A percentile compares a stretch with the other conserved stretches of the same genome.
Conservation (phyloP, 1,140 invertebrate genomes). For the Ericerus pela region DNA sequence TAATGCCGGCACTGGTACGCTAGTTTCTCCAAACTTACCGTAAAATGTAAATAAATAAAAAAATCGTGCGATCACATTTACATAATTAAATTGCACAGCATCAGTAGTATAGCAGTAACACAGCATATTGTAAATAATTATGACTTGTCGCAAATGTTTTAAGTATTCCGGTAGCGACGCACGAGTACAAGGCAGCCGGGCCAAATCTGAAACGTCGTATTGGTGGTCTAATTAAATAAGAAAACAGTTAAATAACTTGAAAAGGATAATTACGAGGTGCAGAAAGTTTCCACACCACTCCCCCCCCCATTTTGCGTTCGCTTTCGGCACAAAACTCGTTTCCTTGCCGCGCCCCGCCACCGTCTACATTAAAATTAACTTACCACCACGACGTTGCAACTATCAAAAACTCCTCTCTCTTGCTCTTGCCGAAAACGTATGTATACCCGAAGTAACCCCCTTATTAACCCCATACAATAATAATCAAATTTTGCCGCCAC, state of each 20-base stretch:
- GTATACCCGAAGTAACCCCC: conserved; percentile 8
- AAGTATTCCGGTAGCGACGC: conserved; percentile 10
- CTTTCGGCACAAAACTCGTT: conserved; percentile 8
- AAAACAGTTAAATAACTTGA: conserved; percentile 12
- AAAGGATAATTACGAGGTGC: conserved; percentile 10
- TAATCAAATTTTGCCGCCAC: conserved; percentile 9
- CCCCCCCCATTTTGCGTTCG: conserved; percentile 1
- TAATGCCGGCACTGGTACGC: too few species aligned
- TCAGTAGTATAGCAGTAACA: too few species aligned
- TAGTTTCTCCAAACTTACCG: too few species aligned
- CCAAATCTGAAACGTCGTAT: conserved; percentile 7
- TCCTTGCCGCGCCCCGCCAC: not conserved
- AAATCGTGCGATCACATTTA: not conserved
- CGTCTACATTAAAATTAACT: not conserved
- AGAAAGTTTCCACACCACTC: conserved; percentile 6
- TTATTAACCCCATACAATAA: conserved; percentile 10
- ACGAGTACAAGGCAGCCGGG: not conserved
- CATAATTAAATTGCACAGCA: not conserved
- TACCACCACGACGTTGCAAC: conserved; percentile 1
- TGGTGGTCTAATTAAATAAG: conserved; percentile 11
- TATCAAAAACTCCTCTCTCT: not conserved
- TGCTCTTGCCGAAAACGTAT: too few species aligned
- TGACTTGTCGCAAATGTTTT: not conserved
- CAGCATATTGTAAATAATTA: not conserved
- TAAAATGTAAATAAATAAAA: too few species aligned